Percentiles rank a stretch among this genome's conserved stretches.
These are phyloP conservation scores for Callipepla squamata DNA, from an alignment of 2,113 vertebrate genomes.

Conservation along the genomic window DNA sequence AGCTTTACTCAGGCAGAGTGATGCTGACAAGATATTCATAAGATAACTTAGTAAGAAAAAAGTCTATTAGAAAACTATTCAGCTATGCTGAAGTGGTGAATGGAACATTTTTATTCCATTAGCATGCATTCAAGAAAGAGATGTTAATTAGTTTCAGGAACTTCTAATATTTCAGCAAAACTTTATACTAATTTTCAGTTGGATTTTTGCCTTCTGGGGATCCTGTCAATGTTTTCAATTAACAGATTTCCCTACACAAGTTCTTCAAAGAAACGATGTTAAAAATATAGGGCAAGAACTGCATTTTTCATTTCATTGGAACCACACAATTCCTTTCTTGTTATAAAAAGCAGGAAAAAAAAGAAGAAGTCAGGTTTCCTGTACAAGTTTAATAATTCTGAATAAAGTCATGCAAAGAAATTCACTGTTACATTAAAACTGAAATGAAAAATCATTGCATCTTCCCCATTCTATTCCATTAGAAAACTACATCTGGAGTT, in stretches of 20 bases:
- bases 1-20: background rate
- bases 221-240: constrained; percentile 66
- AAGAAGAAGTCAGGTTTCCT: background rate
- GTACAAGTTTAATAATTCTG: background rate
- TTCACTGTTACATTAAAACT: background rate
- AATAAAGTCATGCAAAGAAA: background rate
- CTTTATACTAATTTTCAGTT: constrained; percentile 40
- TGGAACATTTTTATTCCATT: constrained; percentile 31
- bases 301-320: constrained; percentile 29
- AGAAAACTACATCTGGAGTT: background rate
- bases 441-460: background rate
- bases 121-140: constrained; percentile 31
- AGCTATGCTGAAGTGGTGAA: constrained; percentile 7
- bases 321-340: constrained; percentile 7
- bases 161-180: constrained; percentile 58
- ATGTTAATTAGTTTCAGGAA: constrained; percentile 64
- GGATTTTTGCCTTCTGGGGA: constrained; percentile 59
- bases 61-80: constrained; percentile 25
- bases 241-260: constrained; percentile 36
- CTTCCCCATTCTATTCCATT: background rate
- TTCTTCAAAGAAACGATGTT: constrained; percentile 49
- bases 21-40: background rate
- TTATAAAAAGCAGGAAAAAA: background rate
- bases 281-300: constrained; percentile 9
- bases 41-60: background rate